Conservation (phyloP, 2,113 vertebrate species). For the Petrocephalus zakoni region DNA sequence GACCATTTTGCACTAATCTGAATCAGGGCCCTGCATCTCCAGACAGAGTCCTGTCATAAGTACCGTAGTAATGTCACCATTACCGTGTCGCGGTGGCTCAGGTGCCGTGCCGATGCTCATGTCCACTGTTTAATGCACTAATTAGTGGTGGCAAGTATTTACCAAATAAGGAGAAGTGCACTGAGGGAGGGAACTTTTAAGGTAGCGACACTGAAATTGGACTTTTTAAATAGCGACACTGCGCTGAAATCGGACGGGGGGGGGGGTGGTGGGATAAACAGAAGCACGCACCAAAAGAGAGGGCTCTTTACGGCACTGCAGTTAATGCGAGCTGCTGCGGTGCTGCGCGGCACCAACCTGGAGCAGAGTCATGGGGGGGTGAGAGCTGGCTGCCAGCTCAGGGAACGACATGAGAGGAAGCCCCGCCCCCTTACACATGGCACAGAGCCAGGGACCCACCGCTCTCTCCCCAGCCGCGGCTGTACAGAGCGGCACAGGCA, state of each 20-base stretch:
- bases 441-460: neutral
- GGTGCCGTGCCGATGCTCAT: neutral
- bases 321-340: constrained; percentile 4
- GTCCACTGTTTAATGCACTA: neutral
- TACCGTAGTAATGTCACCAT: neutral
- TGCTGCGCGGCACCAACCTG: neutral
- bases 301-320: neutral
- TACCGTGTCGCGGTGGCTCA: neutral
- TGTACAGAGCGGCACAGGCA: neutral
- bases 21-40: neutral
- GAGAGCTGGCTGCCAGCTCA: constrained; percentile 10
- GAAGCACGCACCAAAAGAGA: neutral
- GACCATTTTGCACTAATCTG: neutral
- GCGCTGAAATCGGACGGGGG: too few species aligned
- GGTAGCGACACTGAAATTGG: neutral
- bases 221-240: neutral
- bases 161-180: neutral
- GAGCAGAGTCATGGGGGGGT: neutral
- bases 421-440: neutral
- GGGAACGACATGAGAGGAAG: constrained; percentile 11
- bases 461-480: neutral
- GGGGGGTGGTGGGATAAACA: neutral
- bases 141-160: neutral
- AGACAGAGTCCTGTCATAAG: neutral
- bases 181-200: neutral